phyloP scores from a whole-genome alignment of 1,140 invertebrate genomes.

The Neodiprion lecontei region DNA sequence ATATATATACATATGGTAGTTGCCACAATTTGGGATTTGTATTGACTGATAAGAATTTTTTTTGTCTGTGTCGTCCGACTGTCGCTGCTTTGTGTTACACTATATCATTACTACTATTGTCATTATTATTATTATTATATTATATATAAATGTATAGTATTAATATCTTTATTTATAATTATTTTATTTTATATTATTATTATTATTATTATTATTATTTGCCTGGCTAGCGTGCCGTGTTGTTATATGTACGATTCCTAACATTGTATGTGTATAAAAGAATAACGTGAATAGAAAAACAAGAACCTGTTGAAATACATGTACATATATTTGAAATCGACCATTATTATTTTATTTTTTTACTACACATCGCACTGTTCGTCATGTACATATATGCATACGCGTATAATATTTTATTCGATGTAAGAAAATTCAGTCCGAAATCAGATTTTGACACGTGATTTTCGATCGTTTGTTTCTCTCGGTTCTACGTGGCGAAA shows the following conservation, averaged over 20 bases:
- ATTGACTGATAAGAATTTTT: no score
- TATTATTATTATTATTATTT: slow-evolving; percentile 19
- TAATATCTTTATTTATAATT: slow-evolving; percentile 12
- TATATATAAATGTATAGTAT: slow-evolving; percentile 13
- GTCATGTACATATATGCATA: no score
- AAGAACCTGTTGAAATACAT: not conserved
- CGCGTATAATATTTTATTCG: no score
- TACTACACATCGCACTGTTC: not conserved
- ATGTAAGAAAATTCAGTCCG: no score
- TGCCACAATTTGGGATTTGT: no score
- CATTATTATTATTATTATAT: slow-evolving; percentile 20
- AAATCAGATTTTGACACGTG: no score
- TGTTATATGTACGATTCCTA: not conserved
- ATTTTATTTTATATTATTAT: slow-evolving; percentile 28
- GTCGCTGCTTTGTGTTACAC: slow-evolving; percentile 5
- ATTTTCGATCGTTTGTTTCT: no score
- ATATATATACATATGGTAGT: no score
- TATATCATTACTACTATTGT: not conserved
- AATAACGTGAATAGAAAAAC: no score
- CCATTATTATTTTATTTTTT: not conserved
- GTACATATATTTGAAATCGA: not conserved
- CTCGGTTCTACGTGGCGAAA: no score
- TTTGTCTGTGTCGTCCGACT: not conserved
- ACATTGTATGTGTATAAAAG: no score
- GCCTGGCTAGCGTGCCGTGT: not conserved